Evolutionary conservation across 1,140 invertebrate genomes (phyloP), one percentile per base, ranked within the genome.

Genomic region (Trachelipus rathkii): DNA sequence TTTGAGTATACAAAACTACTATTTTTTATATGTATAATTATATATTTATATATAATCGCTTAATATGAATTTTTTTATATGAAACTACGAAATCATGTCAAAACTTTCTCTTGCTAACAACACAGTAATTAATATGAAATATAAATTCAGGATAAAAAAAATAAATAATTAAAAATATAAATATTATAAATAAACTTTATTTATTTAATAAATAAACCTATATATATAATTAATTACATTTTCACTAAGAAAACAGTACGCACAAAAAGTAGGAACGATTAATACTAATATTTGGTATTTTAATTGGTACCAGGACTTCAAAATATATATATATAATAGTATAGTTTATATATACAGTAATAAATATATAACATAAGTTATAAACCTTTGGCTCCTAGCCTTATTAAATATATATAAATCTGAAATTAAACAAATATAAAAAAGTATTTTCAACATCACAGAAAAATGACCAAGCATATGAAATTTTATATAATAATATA

Each of bases 231-330:
- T n/a, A n/a, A 19, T 13, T 15, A 60, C 50, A 60, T 4, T 15
- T 13, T 50, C 50, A 60, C 19, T 60, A 8, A 13, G 50, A 60
- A 60, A 15, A 60, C 19, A 60, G 19, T 33, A 33, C 33, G 33
- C 33, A 33, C 33, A 33, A 33, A 33, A 33, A 33, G 33, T 33
- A 33, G 33, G 33, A 33, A 33, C 33, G 33, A 33, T 33, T 60
- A 60, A 19, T 60, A 60, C 50, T 60, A 60, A 60, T 60, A 60
- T 60, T 60, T 60, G 50, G 50, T 60, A 60, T 60, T 13, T 19
- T 4, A 60, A 60, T 60, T 60, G 50, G 50, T 60, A 60, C 50
- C 11, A 33, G 33, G 33, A 33, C 33, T 33, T 33, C 33, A 33
- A 15, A 60, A 60, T 60, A 60, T 60, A 60, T 60, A 60, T n/a